A percentile compares a stretch with the other conserved stretches of the same genome.
Conservation (phyloP, 2,888 invertebrate species). For the Nemotelus nigrinus region DNA sequence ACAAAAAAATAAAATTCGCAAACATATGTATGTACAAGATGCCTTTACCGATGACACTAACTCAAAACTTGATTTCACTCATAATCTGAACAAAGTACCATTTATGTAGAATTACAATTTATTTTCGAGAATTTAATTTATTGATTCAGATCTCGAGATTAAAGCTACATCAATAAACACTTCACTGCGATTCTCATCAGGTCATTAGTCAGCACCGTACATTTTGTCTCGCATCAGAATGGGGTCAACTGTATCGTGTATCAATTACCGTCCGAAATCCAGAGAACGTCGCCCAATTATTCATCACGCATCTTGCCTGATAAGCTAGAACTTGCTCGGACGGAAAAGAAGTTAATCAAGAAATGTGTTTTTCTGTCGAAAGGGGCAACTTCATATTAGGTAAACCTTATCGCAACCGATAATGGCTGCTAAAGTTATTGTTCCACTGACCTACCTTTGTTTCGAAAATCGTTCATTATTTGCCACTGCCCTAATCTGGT, state of each 20-base stretch:
- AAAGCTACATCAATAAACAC: no score
- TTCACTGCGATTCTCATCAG: no score
- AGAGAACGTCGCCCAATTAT: constrained; percentile 9
- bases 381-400: not conserved
- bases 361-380: not conserved
- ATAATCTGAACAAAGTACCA: no score
- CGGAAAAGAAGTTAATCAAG: constrained; percentile 18
- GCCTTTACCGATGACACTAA: no score
- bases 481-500: constrained; percentile 58
- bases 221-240: no score
- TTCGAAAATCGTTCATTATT: not conserved
- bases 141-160: no score
- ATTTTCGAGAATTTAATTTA: no score
- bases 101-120: no score
- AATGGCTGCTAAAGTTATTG: constrained; percentile 4
- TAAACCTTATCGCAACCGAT: constrained; percentile 13
- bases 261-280: constrained; percentile 15
- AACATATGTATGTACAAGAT: no score
- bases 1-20: no score
- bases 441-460: constrained; percentile 23
- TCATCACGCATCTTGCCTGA: constrained; percentile 10
- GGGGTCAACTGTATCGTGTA: not conserved
- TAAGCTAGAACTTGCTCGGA: not conserved
- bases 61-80: no score
- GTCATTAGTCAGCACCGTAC: no score